phyloP scores from a whole-genome alignment of 2,888 invertebrate genomes.

The Xanthorhoe spadicearia region DNA sequence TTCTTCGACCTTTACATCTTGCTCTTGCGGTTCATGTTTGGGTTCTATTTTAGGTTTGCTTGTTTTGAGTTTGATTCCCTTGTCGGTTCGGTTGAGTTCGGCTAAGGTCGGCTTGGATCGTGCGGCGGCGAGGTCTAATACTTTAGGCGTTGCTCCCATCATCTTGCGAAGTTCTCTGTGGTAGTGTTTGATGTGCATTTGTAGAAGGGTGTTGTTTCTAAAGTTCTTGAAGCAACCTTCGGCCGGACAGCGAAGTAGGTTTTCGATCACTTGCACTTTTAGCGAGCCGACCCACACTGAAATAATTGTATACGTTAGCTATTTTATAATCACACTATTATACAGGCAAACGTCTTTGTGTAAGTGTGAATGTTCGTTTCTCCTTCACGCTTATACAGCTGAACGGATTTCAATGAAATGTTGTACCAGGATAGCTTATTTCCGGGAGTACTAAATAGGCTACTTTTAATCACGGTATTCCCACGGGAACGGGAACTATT shows the following conservation, averaged over 20 bases:
- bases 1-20: conserved; percentile 47
- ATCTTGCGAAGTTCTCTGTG: conserved; percentile 91
- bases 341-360: too few relatives aligned
- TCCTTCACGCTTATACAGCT: too few relatives aligned
- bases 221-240: conserved; percentile 95
- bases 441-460: too few relatives aligned
- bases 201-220: conserved; percentile 94
- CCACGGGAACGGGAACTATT: too few relatives aligned
- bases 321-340: background rate
- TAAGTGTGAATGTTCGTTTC: too few relatives aligned
- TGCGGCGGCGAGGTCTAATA: conserved; percentile 93
- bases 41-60: conserved; percentile 64
- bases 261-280: conserved; percentile 89
- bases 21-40: conserved; percentile 39
- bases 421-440: too few relatives aligned
- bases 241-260: conserved; percentile 89
- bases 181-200: conserved; percentile 98
- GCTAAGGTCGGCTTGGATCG: conserved; percentile 80
- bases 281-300: conserved; percentile 85
- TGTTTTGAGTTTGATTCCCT: conserved; percentile 68
- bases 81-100: conserved; percentile 51
- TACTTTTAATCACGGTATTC: too few relatives aligned
- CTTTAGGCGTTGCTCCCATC: conserved; percentile 92
- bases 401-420: too few relatives aligned
- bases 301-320: background rate